phyloP scores from a whole-genome alignment of 2,113 vertebrate genomes.

The Gasterosteus nipponicus region DNA sequence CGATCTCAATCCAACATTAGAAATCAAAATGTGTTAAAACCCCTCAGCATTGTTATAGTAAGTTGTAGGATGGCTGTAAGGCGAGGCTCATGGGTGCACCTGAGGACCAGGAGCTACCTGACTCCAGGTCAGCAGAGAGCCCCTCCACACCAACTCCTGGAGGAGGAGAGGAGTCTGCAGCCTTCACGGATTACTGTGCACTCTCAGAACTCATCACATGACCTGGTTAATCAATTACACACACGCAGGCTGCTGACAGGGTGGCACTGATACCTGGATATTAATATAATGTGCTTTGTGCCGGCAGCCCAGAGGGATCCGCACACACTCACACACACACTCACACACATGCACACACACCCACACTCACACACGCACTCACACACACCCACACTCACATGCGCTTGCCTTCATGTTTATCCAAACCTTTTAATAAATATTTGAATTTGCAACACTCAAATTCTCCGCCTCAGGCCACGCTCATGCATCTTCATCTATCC shows the following conservation, averaged over 20 bases:
- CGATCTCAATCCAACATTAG: too few relatives aligned
- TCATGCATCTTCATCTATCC: constrained; percentile 64
- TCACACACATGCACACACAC: constrained; percentile 16
- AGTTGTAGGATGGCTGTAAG: too few relatives aligned
- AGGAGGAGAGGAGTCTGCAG: constrained; percentile 27
- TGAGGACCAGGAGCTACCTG: neutral
- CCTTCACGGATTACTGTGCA: constrained; percentile 30
- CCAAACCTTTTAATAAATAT: constrained; percentile 85
- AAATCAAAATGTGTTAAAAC: too few relatives aligned
- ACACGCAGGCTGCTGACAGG: constrained; percentile 49
- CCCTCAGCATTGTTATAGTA: too few relatives aligned
- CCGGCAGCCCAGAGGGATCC: constrained; percentile 67
- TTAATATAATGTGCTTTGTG: constrained; percentile 78
- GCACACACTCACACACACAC: constrained; percentile 60
- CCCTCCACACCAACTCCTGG: constrained; percentile 20
- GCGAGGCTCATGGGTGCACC: too few relatives aligned
- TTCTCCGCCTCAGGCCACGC: constrained; percentile 75
- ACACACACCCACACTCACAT: neutral
- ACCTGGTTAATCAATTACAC: constrained; percentile 38
- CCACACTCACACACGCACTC: constrained; percentile 7
- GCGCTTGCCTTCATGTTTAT: constrained; percentile 78
- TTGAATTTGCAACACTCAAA: constrained; percentile 84
- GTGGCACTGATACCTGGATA: constrained; percentile 74
- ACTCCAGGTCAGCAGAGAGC: constrained; percentile 18
- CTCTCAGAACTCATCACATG: constrained; percentile 14